phyloP scores from a whole-genome alignment of 2,797 vertebrate species.

The Bradypus variegatus region DNA sequence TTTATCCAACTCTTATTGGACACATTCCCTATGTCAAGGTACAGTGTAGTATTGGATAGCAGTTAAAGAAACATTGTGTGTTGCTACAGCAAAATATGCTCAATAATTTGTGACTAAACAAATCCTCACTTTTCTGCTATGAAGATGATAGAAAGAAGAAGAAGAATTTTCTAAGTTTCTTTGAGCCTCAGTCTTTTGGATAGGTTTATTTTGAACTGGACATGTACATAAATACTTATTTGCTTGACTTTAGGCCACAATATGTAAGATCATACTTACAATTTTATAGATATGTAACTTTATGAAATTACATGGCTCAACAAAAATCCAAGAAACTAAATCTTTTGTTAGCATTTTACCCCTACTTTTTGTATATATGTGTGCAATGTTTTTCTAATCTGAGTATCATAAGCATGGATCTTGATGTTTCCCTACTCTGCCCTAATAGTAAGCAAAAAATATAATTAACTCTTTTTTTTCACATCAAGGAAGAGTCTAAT shows the following conservation, averaged over 20 bases:
- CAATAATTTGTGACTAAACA: neutral
- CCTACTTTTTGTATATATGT: neutral
- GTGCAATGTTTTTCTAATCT: neutral
- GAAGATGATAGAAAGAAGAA: neutral
- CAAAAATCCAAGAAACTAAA: neutral
- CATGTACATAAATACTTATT: neutral
- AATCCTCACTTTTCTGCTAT: neutral
- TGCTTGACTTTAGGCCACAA: conserved; percentile 17
- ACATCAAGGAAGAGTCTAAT: neutral
- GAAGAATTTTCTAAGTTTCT: neutral
- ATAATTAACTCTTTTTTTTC: conserved; percentile 11
- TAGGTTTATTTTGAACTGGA: neutral
- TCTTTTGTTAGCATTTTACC: neutral
- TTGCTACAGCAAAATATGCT: neutral
- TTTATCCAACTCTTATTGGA: neutral
- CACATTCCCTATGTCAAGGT: neutral
- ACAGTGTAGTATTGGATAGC: neutral
- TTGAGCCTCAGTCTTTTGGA: neutral
- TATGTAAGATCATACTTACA: neutral
- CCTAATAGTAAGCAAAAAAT: neutral
- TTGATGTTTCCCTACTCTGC: neutral
- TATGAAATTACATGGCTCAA: neutral
- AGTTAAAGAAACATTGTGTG: neutral
- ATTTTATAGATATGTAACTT: neutral
- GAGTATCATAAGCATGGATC: neutral